Conservation (phyloP, 1,140 invertebrate species). For the Hyphantria cunea region DNA sequence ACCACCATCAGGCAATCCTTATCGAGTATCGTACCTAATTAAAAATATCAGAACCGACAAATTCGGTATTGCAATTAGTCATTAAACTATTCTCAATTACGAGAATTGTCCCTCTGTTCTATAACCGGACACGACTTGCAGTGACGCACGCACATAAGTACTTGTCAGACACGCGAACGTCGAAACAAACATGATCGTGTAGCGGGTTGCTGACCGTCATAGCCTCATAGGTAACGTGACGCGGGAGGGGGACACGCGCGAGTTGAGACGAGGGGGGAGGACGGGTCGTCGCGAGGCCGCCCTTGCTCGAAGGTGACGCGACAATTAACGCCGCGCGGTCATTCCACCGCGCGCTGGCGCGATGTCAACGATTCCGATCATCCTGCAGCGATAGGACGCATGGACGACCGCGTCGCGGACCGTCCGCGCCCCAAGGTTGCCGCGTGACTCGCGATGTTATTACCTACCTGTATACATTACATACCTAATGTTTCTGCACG, state of each 20-base stretch:
- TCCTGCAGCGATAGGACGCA: slow-evolving; percentile 58
- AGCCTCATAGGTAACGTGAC: slow-evolving; percentile 56
- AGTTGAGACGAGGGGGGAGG: slow-evolving; percentile 15
- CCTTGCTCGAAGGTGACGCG: slow-evolving; percentile 73
- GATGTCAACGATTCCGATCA: slow-evolving; percentile 75
- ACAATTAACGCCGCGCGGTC: slow-evolving; percentile 71
- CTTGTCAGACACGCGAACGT: slow-evolving; percentile 13
- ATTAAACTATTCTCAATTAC: too few species aligned
- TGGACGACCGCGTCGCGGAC: slow-evolving; percentile 50
- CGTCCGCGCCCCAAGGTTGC: slow-evolving; percentile 27
- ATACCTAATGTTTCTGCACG: not conserved
- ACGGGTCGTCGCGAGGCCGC: slow-evolving; percentile 44
- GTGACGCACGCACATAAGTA: slow-evolving; percentile 24
- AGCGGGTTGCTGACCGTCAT: slow-evolving; percentile 60
- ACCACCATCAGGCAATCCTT: too few species aligned
- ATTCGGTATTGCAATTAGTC: too few species aligned
- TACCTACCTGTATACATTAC: not conserved
- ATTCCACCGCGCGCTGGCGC: slow-evolving; percentile 65
- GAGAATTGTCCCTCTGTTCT: too few species aligned
- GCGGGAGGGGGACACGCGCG: slow-evolving; percentile 20
- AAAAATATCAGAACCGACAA: too few species aligned
- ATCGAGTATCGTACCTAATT: too few species aligned
- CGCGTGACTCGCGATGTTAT: slow-evolving; percentile 18
- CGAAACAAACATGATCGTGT: slow-evolving; percentile 46
- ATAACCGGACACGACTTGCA: slow-evolving; percentile 10